Conservation (phyloP, 2,113 vertebrate species). For the Neotoma lepida region DNA sequence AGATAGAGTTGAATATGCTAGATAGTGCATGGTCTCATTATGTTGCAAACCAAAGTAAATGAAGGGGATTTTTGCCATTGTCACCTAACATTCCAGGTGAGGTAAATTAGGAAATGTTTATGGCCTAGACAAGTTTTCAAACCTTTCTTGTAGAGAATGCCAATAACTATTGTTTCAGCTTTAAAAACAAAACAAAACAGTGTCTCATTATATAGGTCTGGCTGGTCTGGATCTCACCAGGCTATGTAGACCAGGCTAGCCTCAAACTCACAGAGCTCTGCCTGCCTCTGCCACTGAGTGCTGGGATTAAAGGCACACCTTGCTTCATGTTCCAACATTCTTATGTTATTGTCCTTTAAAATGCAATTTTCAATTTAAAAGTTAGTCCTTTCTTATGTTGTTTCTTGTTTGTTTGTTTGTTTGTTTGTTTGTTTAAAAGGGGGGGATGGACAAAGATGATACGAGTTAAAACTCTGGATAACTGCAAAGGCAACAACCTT, state of each 20-base stretch:
- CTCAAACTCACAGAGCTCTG: not conserved
- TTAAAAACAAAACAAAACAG: not conserved
- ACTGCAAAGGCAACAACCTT: not conserved
- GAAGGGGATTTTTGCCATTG: constrained; percentile 34
- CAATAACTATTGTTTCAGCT: not conserved
- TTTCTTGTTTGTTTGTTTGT: not conserved
- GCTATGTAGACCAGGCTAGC: not conserved
- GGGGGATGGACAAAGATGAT: not conserved
- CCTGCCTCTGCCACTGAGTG: not conserved
- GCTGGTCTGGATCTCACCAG: not conserved
- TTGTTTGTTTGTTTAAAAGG: not conserved
- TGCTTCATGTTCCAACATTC: not conserved
- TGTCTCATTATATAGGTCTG: not conserved
- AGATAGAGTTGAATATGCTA: constrained; percentile 26
- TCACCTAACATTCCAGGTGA: constrained; percentile 35
- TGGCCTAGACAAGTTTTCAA: constrained; percentile 19
- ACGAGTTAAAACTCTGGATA: not conserved
- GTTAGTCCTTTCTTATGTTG: not conserved
- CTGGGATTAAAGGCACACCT: not conserved
- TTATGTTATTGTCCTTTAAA: not conserved
- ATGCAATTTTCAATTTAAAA: constrained; percentile 31
- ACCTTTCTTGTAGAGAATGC: constrained; percentile 47
- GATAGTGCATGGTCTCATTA: not conserved
- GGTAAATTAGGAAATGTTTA: constrained; percentile 24
- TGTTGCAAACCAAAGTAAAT: constrained; percentile 46